Conservation (phyloP, 2,888 invertebrate genomes). For the Opisthograptis luteolata region DNA sequence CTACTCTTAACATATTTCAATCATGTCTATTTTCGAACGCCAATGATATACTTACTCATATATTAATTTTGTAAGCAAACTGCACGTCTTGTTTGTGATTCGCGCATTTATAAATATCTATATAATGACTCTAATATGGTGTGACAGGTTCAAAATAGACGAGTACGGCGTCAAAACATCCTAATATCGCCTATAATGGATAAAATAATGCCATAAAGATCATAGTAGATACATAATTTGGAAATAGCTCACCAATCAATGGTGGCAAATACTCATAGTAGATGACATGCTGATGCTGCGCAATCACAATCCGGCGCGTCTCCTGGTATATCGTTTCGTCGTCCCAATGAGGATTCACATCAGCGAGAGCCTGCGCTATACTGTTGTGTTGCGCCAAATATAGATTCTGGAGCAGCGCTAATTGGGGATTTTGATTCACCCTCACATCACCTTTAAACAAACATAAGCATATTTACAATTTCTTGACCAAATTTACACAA, state of each 20-base stretch:
- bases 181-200: too few species aligned
- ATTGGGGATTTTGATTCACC: slow-evolving; percentile 86
- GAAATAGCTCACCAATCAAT: slow-evolving; percentile 25
- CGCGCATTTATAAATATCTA: too few species aligned
- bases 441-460: slow-evolving; percentile 84
- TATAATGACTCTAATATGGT: too few species aligned
- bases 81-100: too few species aligned
- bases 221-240: neutral
- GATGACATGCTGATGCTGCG: slow-evolving; percentile 68
- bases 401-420: slow-evolving; percentile 83
- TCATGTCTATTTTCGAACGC: too few species aligned
- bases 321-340: slow-evolving; percentile 72
- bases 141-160: too few species aligned
- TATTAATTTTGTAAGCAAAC: too few species aligned
- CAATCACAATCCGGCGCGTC: slow-evolving; percentile 62
- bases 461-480: too few species aligned
- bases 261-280: slow-evolving; percentile 67
- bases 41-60: too few species aligned
- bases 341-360: slow-evolving; percentile 68
- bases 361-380: slow-evolving; percentile 20
- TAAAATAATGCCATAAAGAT: too few species aligned
- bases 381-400: slow-evolving; percentile 24
- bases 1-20: too few species aligned
- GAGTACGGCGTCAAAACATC: too few species aligned
- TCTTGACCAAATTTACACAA: neutral